phyloP scores from a whole-genome alignment of 64 coral and sea anemone species.

The Pocillopora damicornis region DNA sequence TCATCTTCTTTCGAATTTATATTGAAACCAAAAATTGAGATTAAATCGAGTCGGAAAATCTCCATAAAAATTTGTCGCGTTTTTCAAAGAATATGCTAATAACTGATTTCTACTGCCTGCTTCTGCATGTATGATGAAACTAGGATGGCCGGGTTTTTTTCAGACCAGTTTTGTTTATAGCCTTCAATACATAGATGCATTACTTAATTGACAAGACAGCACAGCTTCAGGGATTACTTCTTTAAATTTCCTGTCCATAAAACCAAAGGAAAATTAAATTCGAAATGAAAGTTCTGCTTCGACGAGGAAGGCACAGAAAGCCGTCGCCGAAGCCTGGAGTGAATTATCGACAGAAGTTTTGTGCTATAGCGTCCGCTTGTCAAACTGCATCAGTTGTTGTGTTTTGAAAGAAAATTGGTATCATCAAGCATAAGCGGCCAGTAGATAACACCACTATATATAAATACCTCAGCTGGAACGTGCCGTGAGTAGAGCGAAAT shows the following conservation, averaged over 20 bases:
- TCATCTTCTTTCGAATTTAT: too few relatives aligned
- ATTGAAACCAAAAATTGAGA: background rate
- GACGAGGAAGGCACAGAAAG: too few relatives aligned
- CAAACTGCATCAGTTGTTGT: background rate
- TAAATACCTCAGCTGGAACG: background rate
- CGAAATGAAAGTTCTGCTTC: too few relatives aligned
- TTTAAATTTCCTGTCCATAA: too few relatives aligned
- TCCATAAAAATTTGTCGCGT: too few relatives aligned
- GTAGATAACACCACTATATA: background rate
- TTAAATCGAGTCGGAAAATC: background rate
- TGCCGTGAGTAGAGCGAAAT: too few relatives aligned
- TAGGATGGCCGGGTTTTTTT: too few relatives aligned
- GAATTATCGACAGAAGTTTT: background rate
- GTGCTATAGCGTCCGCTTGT: background rate
- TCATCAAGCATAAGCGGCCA: background rate
- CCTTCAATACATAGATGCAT: constrained; percentile 6
- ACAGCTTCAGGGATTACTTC: background rate
- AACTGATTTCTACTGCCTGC: too few relatives aligned
- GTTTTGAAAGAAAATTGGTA: constrained; percentile 4
- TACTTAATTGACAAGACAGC: constrained; percentile 11
- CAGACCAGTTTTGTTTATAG: constrained; percentile 15
- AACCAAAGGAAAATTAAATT: too few relatives aligned
- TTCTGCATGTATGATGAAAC: too few relatives aligned
- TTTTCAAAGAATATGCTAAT: too few relatives aligned
- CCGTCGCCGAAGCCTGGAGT: too few relatives aligned